Conservation (phyloP, 2,113 vertebrate genomes). For the Indicator indicator region DNA sequence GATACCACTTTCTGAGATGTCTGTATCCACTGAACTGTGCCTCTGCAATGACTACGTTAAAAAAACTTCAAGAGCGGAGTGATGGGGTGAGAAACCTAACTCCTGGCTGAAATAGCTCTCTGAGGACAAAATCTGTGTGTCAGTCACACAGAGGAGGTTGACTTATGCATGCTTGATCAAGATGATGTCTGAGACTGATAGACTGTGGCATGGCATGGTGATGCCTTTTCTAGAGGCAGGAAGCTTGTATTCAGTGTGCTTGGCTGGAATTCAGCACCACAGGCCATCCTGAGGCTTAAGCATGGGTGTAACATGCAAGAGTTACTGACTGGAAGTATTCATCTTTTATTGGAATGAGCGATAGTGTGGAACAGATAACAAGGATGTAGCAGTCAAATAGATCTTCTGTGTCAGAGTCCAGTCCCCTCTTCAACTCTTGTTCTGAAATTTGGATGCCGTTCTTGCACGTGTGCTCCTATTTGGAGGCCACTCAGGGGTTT, state of each 20-base stretch:
- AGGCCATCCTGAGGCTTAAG: neutral
- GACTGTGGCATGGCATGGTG: neutral
- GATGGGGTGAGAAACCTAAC: neutral
- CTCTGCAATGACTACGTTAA: neutral
- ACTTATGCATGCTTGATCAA: neutral
- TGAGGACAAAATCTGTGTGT: neutral
- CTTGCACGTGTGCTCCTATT: rapidly evolving
- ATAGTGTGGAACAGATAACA: neutral
- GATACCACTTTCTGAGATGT: neutral
- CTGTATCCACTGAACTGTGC: neutral
- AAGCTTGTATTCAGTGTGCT: neutral
- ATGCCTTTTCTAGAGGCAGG: neutral
- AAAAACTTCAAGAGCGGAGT: neutral
- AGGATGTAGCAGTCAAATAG: neutral
- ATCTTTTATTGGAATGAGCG: neutral
- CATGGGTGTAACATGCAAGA: rapidly evolving
- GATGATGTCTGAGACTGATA: neutral
- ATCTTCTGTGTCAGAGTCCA: neutral
- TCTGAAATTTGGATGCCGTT: neutral
- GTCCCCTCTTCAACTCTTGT: neutral
- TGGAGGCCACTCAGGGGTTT: neutral
- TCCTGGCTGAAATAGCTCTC: neutral
- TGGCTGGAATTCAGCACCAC: neutral
- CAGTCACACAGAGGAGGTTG: neutral
- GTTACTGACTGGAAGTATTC: neutral